Evolutionary conservation across 2,113 vertebrate genomes (phyloP).

Genomic region (Neodon shergylaensis): DNA sequence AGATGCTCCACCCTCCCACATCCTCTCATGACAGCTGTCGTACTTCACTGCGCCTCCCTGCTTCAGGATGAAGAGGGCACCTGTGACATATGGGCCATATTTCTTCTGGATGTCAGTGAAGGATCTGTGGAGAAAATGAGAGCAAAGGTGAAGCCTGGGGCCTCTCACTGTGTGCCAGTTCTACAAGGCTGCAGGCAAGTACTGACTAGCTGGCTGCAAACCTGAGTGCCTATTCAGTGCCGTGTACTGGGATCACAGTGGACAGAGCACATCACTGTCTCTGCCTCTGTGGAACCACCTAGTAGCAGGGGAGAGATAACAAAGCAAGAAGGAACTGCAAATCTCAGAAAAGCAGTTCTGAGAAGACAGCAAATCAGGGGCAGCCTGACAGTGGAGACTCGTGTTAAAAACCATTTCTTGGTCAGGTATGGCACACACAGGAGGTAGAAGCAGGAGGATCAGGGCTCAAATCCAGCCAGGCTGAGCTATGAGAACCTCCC

Average conservation of each 20-base stretch:
- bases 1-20: background rate
- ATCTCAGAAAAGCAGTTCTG: background rate
- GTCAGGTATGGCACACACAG: background rate
- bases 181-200: background rate
- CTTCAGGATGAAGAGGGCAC: slow-evolving; percentile 85
- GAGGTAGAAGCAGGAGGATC: background rate
- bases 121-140: slow-evolving; percentile 79
- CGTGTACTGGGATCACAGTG: background rate
- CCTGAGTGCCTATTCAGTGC: background rate
- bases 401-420: background rate
- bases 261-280: background rate
- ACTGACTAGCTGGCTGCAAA: background rate
- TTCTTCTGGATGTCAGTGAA: slow-evolving; percentile 51
- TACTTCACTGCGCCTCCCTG: slow-evolving; percentile 90
- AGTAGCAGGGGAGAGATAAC: background rate
- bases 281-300: background rate
- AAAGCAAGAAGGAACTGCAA: background rate
- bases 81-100: slow-evolving; percentile 82
- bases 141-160: background rate
- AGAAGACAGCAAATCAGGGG: background rate
- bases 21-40: background rate
- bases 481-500: background rate
- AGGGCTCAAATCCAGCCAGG: background rate
- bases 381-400: background rate
- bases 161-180: background rate